phyloP scores from a whole-genome alignment of 2,888 invertebrate species.

The Himalopsyche japonica region DNA sequence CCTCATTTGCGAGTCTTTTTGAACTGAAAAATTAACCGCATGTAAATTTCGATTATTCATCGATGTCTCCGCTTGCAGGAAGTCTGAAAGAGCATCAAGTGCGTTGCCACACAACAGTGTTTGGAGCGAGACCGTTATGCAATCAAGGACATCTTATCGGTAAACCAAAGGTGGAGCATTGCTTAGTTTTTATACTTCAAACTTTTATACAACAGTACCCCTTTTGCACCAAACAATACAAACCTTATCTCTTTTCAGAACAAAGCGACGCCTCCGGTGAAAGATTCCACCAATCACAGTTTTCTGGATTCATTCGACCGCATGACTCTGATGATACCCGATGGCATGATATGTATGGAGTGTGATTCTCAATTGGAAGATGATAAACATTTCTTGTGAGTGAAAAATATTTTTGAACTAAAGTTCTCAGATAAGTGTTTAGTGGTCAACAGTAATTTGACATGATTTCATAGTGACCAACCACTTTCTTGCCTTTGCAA shows the following conservation, averaged over 20 bases:
- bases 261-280: slow-evolving; percentile 58
- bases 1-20: too few relatives aligned
- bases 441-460: not conserved
- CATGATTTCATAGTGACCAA: too few relatives aligned
- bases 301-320: slow-evolving; percentile 54
- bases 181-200: not conserved
- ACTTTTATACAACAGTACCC: not conserved
- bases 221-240: not conserved
- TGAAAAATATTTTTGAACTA: not conserved
- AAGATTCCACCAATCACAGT: slow-evolving; percentile 53
- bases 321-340: slow-evolving; percentile 53
- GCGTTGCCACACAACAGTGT: slow-evolving; percentile 54
- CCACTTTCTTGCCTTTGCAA: not conserved
- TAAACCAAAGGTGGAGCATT: slow-evolving; percentile 51
- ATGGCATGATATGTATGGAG: slow-evolving; percentile 70
- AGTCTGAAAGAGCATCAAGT: slow-evolving; percentile 64
- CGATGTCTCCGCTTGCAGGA: slow-evolving; percentile 48
- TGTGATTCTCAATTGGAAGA: slow-evolving; percentile 72
- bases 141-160: slow-evolving; percentile 55
- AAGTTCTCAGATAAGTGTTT: not conserved
- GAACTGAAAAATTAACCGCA: not conserved
- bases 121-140: slow-evolving; percentile 52
- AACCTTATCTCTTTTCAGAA: slow-evolving; percentile 45
- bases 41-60: not conserved
- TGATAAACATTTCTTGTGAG: slow-evolving; percentile 77